These are phyloP conservation scores for Gouania willdenowi DNA, from an alignment of 2,797 vertebrate genomes.

Conservation along the genomic window DNA sequence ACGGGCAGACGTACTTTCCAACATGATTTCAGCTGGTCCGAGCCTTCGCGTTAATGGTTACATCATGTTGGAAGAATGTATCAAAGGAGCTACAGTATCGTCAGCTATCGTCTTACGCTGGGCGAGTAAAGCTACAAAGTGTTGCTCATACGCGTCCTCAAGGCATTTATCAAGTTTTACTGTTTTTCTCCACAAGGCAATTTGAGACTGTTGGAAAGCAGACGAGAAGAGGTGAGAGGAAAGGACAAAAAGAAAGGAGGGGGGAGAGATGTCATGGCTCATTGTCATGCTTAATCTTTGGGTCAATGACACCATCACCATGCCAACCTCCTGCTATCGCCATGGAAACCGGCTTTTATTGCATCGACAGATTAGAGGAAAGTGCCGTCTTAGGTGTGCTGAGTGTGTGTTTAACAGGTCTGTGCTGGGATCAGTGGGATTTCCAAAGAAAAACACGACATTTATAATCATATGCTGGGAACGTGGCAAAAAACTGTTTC, in stretches of 20 bases:
- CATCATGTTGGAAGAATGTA: conserved; percentile 21
- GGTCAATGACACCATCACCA: conserved; percentile 72
- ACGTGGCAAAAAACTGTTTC: too few relatives aligned
- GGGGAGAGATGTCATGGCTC: conserved; percentile 34
- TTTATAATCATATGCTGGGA: too few relatives aligned
- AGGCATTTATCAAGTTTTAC: conserved; percentile 37
- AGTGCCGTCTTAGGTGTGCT: conserved; percentile 41
- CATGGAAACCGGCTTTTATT: conserved; percentile 66
- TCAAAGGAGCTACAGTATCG: conserved; percentile 10
- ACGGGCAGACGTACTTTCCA: neutral
- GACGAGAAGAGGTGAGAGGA: conserved; percentile 12
- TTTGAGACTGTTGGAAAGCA: conserved; percentile 27
- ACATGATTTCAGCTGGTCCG: neutral
- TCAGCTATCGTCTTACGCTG: conserved; percentile 32
- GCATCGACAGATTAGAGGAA: conserved; percentile 51
- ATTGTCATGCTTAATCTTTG: conserved; percentile 68
- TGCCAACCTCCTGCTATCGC: conserved; percentile 62
- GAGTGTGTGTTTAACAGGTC: conserved; percentile 32
- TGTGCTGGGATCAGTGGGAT: conserved; percentile 22
- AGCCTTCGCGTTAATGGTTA: conserved; percentile 19
- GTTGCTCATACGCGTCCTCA: conserved; percentile 32
- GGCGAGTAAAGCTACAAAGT: conserved; percentile 1
- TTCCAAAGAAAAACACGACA: too few relatives aligned
- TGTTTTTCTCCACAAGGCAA: conserved; percentile 29
- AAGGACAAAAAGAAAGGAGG: conserved; percentile 24